A percentile compares a stretch with the other conserved stretches of the same genome.
These are phyloP conservation scores for Tetramorium simillimum DNA, from an alignment of 1,140 invertebrate genomes.

Conservation along the genomic window DNA sequence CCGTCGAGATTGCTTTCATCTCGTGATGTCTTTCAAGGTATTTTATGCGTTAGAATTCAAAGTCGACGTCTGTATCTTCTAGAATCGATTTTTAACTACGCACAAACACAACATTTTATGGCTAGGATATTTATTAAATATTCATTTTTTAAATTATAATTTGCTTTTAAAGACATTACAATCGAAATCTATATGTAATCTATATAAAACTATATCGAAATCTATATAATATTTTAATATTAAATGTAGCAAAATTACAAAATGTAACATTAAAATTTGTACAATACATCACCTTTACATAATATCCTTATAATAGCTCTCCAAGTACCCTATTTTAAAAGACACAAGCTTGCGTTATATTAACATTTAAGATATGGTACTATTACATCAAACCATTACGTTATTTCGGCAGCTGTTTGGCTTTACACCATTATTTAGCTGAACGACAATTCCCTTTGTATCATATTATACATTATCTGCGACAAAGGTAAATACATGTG, in stretches of 20 bases:
- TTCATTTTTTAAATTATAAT: background rate
- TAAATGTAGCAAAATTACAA: background rate
- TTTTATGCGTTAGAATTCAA: background rate
- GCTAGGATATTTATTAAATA: background rate
- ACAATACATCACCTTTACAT: background rate
- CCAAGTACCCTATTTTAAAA: background rate
- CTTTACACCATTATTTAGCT: background rate
- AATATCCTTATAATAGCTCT: background rate
- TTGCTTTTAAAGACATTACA: background rate
- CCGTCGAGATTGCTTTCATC: constrained; percentile 19
- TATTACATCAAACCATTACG: background rate
- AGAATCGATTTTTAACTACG: background rate
- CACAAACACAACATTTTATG: background rate
- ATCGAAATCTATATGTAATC: background rate
- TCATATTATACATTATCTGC: constrained; percentile 11
- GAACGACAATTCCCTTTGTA: constrained; percentile 32
- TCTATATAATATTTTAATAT: background rate
- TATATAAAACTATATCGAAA: background rate
- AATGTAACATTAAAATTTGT: background rate
- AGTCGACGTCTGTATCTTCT: background rate
- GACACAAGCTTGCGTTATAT: background rate
- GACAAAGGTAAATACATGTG: background rate
- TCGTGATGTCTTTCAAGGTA: background rate
- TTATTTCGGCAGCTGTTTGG: background rate
- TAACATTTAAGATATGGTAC: background rate